Conservation (phyloP, 2,113 vertebrate genomes). For the Cynoglossus semilaevis region DNA sequence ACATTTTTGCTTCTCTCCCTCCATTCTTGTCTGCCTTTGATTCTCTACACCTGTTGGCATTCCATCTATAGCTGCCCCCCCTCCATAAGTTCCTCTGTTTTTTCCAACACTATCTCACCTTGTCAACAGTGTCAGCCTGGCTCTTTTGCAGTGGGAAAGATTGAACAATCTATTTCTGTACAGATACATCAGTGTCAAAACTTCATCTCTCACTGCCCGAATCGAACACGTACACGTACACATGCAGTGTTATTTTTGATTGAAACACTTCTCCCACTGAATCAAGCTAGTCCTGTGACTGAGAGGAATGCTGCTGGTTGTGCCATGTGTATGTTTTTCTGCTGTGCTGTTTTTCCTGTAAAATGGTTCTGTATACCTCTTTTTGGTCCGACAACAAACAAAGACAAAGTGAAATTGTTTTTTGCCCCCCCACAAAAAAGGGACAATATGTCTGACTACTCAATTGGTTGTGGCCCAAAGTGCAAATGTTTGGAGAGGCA, state of each 20-base stretch:
- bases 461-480: constrained; percentile 32
- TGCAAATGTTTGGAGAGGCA: constrained; percentile 43
- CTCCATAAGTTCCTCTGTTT: constrained; percentile 31
- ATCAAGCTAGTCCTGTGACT: constrained; percentile 46
- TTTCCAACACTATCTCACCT: constrained; percentile 53
- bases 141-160: constrained; percentile 56
- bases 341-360: constrained; percentile 1
- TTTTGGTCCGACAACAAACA: not conserved
- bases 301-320: constrained; percentile 22
- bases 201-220: constrained; percentile 56
- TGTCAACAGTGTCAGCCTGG: constrained; percentile 65
- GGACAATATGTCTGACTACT: constrained; percentile 38
- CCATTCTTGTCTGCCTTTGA: constrained; percentile 13
- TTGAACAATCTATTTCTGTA: constrained; percentile 76
- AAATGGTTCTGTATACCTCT: constrained; percentile 9
- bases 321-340: constrained; percentile 1
- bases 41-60: constrained; percentile 26
- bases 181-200: constrained; percentile 73
- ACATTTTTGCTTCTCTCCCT: not conserved
- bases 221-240: constrained; percentile 36
- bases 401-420: constrained; percentile 21
- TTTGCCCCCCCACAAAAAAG: constrained; percentile 37
- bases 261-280: constrained; percentile 56
- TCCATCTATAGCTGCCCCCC: constrained; percentile 15
- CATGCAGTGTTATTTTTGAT: constrained; percentile 60